A percentile compares a stretch with the other conserved stretches of the same genome.
Evolutionary conservation across 1,140 invertebrate genomes (phyloP).

Genomic region (Lordiphosa mommai): DNA sequence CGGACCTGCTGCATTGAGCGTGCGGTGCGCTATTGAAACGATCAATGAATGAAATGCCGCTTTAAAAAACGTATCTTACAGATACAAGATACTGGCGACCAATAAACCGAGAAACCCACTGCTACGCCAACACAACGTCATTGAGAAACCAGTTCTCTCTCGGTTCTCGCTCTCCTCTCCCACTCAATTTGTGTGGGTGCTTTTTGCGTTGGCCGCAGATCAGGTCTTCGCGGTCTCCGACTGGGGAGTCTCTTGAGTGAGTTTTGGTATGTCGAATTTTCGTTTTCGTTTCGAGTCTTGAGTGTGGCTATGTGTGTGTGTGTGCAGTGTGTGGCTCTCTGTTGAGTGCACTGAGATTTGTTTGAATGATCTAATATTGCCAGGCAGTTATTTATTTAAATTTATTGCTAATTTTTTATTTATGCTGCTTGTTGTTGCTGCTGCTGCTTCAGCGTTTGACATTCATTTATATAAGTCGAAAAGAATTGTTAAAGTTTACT

Average conservation of each 20-base stretch:
- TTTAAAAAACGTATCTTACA: constrained; percentile 60
- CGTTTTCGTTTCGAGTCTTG: constrained; percentile 61
- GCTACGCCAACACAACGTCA: constrained; percentile 64
- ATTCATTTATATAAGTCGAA: constrained; percentile 72
- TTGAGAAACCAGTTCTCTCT: constrained; percentile 70
- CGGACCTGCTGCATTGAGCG: constrained; percentile 50
- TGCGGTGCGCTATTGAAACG: constrained; percentile 69
- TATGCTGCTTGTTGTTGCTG: constrained; percentile 28
- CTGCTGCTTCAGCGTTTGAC: constrained; percentile 47
- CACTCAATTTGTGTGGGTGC: constrained; percentile 67
- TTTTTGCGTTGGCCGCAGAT: constrained; percentile 58
- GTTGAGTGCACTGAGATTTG: constrained; percentile 46
- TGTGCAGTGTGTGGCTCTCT: background rate
- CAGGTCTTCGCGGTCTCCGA: constrained; percentile 9
- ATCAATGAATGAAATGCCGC: constrained; percentile 77
- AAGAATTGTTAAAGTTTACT: constrained; percentile 32
- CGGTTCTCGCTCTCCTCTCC: constrained; percentile 33
- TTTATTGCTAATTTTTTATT: constrained; percentile 75
- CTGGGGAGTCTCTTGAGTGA: constrained; percentile 54
- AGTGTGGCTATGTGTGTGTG: constrained; percentile 6
- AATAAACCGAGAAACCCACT: constrained; percentile 77
- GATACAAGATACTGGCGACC: constrained; percentile 57
- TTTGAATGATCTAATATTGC: constrained; percentile 67
- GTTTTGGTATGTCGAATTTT: constrained; percentile 44
- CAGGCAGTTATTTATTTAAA: constrained; percentile 75